A percentile compares a stretch with the other conserved stretches of the same genome.
Evolutionary conservation across 2,888 invertebrate genomes (phyloP).

Genomic region (Ariolimax columbianus): DNA sequence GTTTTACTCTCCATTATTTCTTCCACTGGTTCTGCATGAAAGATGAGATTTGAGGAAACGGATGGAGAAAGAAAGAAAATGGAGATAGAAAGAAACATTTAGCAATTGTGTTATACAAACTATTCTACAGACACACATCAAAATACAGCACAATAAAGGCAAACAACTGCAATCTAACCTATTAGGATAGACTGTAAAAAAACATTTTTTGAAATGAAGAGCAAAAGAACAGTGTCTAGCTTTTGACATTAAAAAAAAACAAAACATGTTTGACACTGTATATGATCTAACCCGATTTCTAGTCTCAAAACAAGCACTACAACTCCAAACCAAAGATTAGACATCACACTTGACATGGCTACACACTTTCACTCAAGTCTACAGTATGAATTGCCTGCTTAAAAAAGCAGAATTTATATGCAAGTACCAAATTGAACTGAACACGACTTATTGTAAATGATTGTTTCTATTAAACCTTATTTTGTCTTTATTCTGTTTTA

Average conservation of each 20-base stretch:
- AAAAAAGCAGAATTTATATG: not conserved
- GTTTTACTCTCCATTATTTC: constrained; percentile 61
- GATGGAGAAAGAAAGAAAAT: not conserved
- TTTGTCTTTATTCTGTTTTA: too few species aligned
- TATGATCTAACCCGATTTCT: not conserved
- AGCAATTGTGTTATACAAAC: not conserved
- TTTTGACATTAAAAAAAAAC: not conserved
- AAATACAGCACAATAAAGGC: not conserved
- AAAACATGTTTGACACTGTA: not conserved
- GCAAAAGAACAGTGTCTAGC: not conserved
- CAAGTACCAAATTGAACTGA: too few species aligned
- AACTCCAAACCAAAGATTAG: not conserved
- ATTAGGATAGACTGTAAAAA: not conserved
- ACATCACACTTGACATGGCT: not conserved
- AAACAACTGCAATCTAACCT: constrained; percentile 17
- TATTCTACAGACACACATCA: not conserved
- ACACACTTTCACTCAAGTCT: not conserved
- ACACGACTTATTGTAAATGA: too few species aligned
- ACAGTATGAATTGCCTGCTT: not conserved
- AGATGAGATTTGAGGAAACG: constrained; percentile 9
- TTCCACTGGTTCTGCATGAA: constrained; percentile 51
- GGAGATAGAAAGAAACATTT: not conserved
- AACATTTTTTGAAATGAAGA: not conserved
- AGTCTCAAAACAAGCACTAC: constrained; percentile 17
- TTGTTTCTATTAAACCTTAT: too few species aligned